These are phyloP conservation scores for Coregonus sp. DNA, from an alignment of 2,797 vertebrate genomes.

Conservation along the genomic window DNA sequence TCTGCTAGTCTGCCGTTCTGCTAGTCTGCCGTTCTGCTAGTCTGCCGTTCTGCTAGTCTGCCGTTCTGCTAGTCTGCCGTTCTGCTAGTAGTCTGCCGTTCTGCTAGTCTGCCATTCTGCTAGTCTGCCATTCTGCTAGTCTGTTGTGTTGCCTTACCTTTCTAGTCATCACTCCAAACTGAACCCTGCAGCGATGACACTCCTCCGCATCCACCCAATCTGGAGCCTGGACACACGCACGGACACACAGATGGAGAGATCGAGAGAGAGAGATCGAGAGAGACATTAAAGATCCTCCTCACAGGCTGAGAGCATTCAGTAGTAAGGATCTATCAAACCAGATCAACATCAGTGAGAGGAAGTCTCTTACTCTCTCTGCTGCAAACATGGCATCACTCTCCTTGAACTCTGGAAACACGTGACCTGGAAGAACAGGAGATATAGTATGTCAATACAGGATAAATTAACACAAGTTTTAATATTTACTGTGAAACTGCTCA, in stretches of 20 bases:
- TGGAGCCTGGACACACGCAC: slow-evolving; percentile 90
- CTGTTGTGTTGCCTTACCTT: slow-evolving; percentile 81
- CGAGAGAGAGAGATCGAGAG: not conserved
- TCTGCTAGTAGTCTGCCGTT: too few species aligned
- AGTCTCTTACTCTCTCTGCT: slow-evolving; percentile 87
- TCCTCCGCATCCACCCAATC: slow-evolving; percentile 99
- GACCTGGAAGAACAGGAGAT: slow-evolving; percentile 72
- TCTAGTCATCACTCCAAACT: slow-evolving; percentile 95
- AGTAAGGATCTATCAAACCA: not conserved
- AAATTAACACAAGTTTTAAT: not conserved
- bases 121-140: not conserved
- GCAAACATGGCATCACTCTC: slow-evolving; percentile 99
- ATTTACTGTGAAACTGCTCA: not conserved
- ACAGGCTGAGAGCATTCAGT: not conserved
- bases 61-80: too few species aligned
- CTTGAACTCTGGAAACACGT: slow-evolving; percentile 96
- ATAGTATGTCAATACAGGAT: not conserved
- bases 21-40: too few species aligned
- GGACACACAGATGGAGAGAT: slow-evolving; percentile 8
- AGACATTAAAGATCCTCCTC: not conserved
- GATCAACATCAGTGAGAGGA: not conserved
- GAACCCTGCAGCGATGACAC: slow-evolving; percentile 95
- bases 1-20: too few species aligned
- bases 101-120: too few species aligned
- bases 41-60: too few species aligned